Evolutionary conservation across 2,797 vertebrate genomes (phyloP).

Genomic region (Chaenodraco wilsoni): DNA sequence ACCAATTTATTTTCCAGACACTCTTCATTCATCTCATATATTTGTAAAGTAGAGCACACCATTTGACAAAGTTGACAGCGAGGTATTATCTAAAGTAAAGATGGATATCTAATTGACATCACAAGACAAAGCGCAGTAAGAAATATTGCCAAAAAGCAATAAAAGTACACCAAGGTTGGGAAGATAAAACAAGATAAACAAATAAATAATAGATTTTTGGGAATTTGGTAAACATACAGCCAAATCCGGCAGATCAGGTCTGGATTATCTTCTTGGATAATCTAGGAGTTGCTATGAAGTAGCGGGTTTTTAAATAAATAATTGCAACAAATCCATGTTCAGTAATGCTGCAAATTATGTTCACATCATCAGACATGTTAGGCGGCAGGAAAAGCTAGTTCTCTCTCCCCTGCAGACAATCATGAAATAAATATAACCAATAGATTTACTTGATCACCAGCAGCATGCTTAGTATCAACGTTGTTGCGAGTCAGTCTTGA

Average conservation of each 20-base stretch:
- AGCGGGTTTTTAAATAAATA: not conserved
- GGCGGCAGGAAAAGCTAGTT: not conserved
- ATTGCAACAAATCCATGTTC: not conserved
- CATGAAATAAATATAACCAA: constrained; percentile 13
- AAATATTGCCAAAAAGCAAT: not conserved
- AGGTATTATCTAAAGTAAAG: constrained; percentile 7
- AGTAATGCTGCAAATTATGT: constrained; percentile 14
- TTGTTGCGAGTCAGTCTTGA: constrained; percentile 13
- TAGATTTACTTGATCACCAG: constrained; percentile 6
- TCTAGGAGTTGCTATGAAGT: not conserved
- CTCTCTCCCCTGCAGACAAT: not conserved
- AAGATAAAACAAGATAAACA: not conserved
- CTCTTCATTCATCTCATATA: not conserved
- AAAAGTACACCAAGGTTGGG: constrained; percentile 1
- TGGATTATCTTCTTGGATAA: not conserved
- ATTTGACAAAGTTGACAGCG: constrained; percentile 10
- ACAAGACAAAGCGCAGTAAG: not conserved
- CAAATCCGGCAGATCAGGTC: too few relatives aligned
- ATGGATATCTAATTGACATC: constrained; percentile 15
- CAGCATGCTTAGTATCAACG: constrained; percentile 10
- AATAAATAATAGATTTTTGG: not conserved
- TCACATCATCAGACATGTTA: constrained; percentile 10
- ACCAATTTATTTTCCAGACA: not conserved
- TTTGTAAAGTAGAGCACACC: constrained; percentile 6
- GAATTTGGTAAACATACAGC: not conserved